Percentiles rank a stretch among this genome's conserved stretches.
phyloP scores from a whole-genome alignment of 1,140 invertebrate species.

The Ladona fulva region DNA sequence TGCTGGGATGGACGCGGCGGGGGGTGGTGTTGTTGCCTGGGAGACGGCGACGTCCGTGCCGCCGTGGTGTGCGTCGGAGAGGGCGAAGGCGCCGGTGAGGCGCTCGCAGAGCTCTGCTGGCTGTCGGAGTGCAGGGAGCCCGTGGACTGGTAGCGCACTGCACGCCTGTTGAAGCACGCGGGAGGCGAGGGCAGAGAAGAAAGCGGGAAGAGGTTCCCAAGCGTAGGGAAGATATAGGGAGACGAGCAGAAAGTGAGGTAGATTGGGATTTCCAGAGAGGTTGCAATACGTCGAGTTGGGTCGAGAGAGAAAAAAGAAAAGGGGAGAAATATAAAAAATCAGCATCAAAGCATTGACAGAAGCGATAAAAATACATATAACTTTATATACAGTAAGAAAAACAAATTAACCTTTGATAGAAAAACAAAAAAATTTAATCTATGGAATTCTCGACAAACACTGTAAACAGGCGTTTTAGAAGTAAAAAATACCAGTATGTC shows the following conservation, averaged over 20 bases:
- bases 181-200: conserved; percentile 24
- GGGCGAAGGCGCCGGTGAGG: conserved; percentile 71
- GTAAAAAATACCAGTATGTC: too few species aligned
- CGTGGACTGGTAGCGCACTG: conserved; percentile 73
- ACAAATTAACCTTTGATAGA: too few species aligned
- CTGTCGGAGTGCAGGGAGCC: conserved; percentile 77
- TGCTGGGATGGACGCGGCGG: conserved; percentile 25
- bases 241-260: not conserved
- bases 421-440: too few species aligned
- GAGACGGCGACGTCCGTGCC: conserved; percentile 14
- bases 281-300: not conserved
- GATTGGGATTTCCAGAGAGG: not conserved
- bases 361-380: too few species aligned
- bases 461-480: too few species aligned
- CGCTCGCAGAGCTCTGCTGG: conserved; percentile 63
- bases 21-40: conserved; percentile 21
- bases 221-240: not conserved
- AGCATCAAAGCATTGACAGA: too few species aligned
- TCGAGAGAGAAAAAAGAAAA: not conserved
- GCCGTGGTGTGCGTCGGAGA: conserved; percentile 63
- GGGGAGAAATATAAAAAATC: too few species aligned
- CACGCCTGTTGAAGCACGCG: conserved; percentile 51
- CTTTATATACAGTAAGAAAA: too few species aligned
- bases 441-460: too few species aligned
- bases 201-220: too few species aligned